These are phyloP conservation scores for Ailuropoda melanoleuca DNA, from an alignment of 2,113 vertebrate species.

Conservation along the genomic window DNA sequence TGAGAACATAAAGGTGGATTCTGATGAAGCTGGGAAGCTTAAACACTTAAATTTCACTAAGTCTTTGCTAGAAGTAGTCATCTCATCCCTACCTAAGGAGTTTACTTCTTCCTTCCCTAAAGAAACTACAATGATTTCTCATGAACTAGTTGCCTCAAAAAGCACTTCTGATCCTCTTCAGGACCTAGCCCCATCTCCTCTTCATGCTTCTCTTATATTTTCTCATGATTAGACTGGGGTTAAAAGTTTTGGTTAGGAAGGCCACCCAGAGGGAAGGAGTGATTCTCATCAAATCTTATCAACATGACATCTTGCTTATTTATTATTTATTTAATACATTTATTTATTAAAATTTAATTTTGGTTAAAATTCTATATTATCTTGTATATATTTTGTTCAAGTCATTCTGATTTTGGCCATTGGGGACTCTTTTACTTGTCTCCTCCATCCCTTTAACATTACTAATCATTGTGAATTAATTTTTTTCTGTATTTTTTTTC, in stretches of 20 bases:
- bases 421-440: neutral
- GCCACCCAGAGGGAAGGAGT: neutral
- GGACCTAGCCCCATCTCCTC: accelerated
- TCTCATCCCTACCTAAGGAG: neutral
- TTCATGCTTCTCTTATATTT: neutral
- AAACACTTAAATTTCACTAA: neutral
- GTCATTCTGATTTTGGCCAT: neutral
- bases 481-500: neutral
- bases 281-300: neutral
- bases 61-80: neutral
- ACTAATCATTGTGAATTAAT: neutral
- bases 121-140: neutral
- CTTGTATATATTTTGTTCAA: neutral
- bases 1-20: neutral
- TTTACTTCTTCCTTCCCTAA: neutral
- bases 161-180: neutral
- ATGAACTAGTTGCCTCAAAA: neutral
- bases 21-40: neutral
- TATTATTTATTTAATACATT: neutral
- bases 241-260: neutral
- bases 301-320: neutral
- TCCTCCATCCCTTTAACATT: neutral
- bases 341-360: neutral
- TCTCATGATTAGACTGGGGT: neutral
- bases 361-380: neutral